phyloP scores from a whole-genome alignment of 2,797 vertebrate genomes.

The Enteromius viviparus region DNA sequence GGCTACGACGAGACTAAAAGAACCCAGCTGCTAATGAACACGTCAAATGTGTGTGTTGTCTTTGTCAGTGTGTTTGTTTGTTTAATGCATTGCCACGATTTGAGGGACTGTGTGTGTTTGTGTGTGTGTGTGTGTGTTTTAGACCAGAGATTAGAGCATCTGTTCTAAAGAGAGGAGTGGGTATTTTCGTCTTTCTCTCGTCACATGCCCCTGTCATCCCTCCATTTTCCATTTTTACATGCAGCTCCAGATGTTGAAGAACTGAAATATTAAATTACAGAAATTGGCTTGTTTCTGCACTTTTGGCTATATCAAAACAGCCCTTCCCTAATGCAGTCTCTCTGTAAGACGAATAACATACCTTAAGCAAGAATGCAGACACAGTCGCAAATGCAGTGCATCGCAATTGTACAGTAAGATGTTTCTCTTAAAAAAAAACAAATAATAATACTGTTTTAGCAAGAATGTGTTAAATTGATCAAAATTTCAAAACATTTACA shows the following conservation, averaged over 20 bases:
- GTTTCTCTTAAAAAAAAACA: not conserved
- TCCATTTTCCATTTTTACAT: slow-evolving; percentile 81
- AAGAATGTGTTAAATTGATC: not conserved
- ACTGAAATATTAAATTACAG: slow-evolving; percentile 85
- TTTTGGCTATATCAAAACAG: slow-evolving; percentile 80
- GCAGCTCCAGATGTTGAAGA: slow-evolving; percentile 82
- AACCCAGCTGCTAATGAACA: slow-evolving; percentile 21
- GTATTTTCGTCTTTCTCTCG: slow-evolving; percentile 73
- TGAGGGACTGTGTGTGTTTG: not conserved
- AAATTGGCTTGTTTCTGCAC: slow-evolving; percentile 80
- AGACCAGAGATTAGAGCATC: slow-evolving; percentile 68
- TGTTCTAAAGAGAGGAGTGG: slow-evolving; percentile 66
- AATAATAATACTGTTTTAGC: not conserved
- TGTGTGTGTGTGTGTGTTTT: slow-evolving; percentile 41
- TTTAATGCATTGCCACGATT: slow-evolving; percentile 7
- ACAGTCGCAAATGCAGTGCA: not conserved
- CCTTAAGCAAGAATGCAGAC: slow-evolving; percentile 24
- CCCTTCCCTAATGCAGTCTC: slow-evolving; percentile 65
- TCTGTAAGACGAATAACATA: slow-evolving; percentile 34
- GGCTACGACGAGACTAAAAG: not conserved
- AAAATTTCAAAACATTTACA: too few species aligned
- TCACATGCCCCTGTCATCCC: slow-evolving; percentile 75
- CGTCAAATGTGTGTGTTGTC: not conserved
- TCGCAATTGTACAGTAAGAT: not conserved
- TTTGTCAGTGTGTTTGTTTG: slow-evolving; percentile 36